Base-by-base conservation (phyloP, 1,140 invertebrate species). In the Solen grandis region DNA sequence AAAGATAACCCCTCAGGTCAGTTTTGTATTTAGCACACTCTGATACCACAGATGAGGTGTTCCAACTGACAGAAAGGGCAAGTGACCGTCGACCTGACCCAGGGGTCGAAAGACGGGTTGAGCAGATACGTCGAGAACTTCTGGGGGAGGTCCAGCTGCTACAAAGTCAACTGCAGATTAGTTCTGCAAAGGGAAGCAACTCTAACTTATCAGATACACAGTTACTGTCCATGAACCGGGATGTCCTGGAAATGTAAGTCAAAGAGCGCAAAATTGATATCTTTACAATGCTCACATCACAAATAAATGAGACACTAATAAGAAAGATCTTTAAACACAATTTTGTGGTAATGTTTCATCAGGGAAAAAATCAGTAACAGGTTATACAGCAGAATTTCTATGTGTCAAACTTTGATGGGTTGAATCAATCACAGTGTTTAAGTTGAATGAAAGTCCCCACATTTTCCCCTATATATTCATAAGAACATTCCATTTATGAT, bases 1-100 rank as follows among this genome's bases (percentile, higher is more conserved):
- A 1, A 54, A 1, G 2, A 19, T 22, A 1, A 54, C 1, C 52
- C 46, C 46, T 13, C n/a, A n/a, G n/a, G n/a, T n/a, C n/a, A n/a
- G n/a, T n/a, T n/a, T n/a, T n/a, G n/a, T n/a, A n/a, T n/a, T n/a
- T n/a, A n/a, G n/a, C n/a, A n/a, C n/a, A n/a, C n/a, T n/a, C n/a
- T n/a, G n/a, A n/a, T n/a, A n/a, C n/a, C n/a, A n/a, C n/a, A 80
- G 77, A 80, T 73, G 77, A 80, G 60, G 52, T 80, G 25, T 73
- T 52, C 29, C 77, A 80, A 31, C 57, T 80, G 1, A 63, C 77
- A 73, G 77, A 80, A 16, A 50, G 55, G 22, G 29, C 77, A 13
- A 19, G 29, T 25, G 77, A 80, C 31, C 36, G 60, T 33, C 66
- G 77, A n/a, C 54, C 77, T 14, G 77, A 73, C 22, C 69, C 77